Base-by-base conservation (phyloP, 2,888 invertebrate genomes). In the Axea sp. region DNA sequence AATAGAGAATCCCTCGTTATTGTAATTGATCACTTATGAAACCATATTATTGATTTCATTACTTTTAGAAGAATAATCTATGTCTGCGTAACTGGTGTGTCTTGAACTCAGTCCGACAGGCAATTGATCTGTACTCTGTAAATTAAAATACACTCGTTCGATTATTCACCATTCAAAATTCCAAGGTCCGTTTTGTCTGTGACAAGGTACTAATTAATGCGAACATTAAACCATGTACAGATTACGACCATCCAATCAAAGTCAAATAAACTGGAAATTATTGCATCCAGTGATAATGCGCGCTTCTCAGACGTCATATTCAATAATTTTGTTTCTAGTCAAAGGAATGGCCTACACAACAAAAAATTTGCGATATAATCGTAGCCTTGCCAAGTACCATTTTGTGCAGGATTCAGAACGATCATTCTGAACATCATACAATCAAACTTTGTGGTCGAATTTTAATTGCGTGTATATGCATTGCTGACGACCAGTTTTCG, bases 261-360 rank as follows among this genome's bases (percentile, higher is more conserved):
- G 2, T 3, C 4, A 19, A 30, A 33, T 49, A 65, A 43, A 30
- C 64, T 51, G 64, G 51, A 39, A 73, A 41, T 41, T 49, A 55
- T 76, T 74, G 76, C 76, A 76, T 78, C 71, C 72, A 60, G 60
- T 73, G 69, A 60, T 69, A 67, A 78, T 1, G 37, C 45, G 73
- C 43, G 79, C 78, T 76, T 80, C 73, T 19, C 73, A 68, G 51
- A 75, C 43, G 45, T 73, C 75, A 62, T 57, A 41, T 31, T 67
- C 33, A 51, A 67, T 71, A 51, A 57, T 69, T 60, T 73, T 60
- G 39, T 73, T 53, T 71, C 17, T 69, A 72, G 49, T 62, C 60
- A 22, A 49, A 74, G 41, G 68, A 68, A 78, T 65, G 82, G 78
- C 80, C 81, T 81, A 80, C 67, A 41, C 22, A 76, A 62, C n/a